A percentile compares a stretch with the other conserved stretches of the same genome.
Conservation (phyloP, 2,888 invertebrate species). For the Aspidiotus rigidus region DNA sequence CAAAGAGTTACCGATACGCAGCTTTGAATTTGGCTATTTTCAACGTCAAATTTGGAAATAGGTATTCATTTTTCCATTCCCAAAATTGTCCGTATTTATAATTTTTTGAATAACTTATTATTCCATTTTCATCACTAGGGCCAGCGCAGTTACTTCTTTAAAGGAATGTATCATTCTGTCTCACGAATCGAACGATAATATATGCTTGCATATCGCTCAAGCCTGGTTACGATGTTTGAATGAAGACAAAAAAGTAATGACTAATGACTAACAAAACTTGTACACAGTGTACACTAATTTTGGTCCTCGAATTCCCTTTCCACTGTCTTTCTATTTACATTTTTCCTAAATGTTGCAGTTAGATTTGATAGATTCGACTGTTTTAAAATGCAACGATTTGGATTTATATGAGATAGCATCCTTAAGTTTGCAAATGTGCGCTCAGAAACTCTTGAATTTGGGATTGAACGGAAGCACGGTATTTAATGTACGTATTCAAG, state of each 20-base stretch:
- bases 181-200: conserved; percentile 76
- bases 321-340: background rate
- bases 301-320: conserved; percentile 2
- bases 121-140: conserved; percentile 45
- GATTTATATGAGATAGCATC: conserved; percentile 34
- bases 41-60: conserved; percentile 49
- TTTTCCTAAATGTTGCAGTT: conserved; percentile 1
- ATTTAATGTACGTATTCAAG: conserved; percentile 14
- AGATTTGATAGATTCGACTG: conserved; percentile 23
- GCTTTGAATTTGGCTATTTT: conserved; percentile 82
- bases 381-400: conserved; percentile 34
- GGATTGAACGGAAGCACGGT: conserved; percentile 7
- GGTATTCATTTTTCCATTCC: conserved; percentile 51
- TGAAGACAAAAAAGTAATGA: conserved; percentile 23
- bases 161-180: conserved; percentile 78
- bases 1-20: conserved; percentile 71
- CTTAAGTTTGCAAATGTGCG: conserved; percentile 34
- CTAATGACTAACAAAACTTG: background rate
- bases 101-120: background rate
- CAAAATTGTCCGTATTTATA: background rate
- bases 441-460: conserved; percentile 34
- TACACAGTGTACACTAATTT: background rate
- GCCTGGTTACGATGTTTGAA: conserved; percentile 51
- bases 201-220: conserved; percentile 74
- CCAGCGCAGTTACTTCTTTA: conserved; percentile 69